Percentiles rank a stretch among this genome's conserved stretches.
These are phyloP conservation scores for Cyrtodaria siliqua DNA, from an alignment of 2,888 invertebrate genomes.

Conservation along the genomic window DNA sequence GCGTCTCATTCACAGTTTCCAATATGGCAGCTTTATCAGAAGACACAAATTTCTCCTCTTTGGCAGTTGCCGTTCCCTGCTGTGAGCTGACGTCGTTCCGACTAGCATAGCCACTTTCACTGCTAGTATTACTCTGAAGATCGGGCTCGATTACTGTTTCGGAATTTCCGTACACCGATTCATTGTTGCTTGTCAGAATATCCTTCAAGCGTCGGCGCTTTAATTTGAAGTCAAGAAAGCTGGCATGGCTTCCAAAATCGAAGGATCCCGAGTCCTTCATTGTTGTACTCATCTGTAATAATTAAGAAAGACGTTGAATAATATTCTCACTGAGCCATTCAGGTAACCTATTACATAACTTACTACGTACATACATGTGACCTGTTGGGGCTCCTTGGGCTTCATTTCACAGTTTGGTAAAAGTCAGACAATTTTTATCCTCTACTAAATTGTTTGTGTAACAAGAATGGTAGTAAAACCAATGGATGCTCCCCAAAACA, in stretches of 20 bases:
- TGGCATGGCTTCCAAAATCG: conserved; percentile 9
- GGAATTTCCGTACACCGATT: conserved; percentile 13
- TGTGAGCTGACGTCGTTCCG: conserved; percentile 18
- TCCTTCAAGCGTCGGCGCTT: conserved; percentile 99
- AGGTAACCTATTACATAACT: too few relatives aligned
- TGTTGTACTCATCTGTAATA: background rate
- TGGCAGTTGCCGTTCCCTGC: background rate
- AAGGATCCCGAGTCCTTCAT: conserved; percentile 5
- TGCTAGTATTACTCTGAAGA: conserved; percentile 68
- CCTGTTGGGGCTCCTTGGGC: too few relatives aligned
- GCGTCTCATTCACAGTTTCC: too few relatives aligned
- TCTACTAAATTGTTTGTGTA: too few relatives aligned
- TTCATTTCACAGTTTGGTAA: too few relatives aligned
- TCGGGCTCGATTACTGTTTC: conserved; percentile 61
- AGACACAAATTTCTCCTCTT: conserved; percentile 13
- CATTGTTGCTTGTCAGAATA: conserved; percentile 89
- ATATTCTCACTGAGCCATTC: too few relatives aligned
- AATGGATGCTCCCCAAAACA: too few relatives aligned
- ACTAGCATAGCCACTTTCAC: conserved; percentile 72
- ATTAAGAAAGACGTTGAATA: too few relatives aligned
- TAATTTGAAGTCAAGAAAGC: conserved; percentile 89
- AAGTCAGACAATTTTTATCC: too few relatives aligned
- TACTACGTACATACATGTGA: too few relatives aligned
- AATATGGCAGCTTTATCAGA: background rate
- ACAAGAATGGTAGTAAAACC: too few relatives aligned